Evolutionary conservation across 2,797 vertebrate species (phyloP).

Genomic region (Aulostomus chinensis): DNA sequence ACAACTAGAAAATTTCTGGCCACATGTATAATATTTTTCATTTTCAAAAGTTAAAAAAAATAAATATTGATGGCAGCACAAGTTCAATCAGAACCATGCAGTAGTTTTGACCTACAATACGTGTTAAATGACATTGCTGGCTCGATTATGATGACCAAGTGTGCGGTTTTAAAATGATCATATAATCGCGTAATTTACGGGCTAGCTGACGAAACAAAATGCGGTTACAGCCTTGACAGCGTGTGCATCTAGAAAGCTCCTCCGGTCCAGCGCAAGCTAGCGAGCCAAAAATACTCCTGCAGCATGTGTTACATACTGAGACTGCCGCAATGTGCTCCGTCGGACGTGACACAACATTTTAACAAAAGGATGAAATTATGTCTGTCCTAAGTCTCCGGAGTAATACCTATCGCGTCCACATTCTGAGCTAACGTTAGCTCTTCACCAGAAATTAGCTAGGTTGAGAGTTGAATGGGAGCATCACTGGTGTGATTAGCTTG

Average conservation of each 20-base stretch:
- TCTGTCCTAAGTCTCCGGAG: too few relatives aligned
- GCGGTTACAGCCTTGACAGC: slow-evolving; percentile 50
- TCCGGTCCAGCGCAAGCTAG: slow-evolving; percentile 28
- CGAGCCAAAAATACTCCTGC: slow-evolving; percentile 35
- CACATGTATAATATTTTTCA: too few relatives aligned
- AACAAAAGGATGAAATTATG: not conserved
- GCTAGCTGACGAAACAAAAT: slow-evolving; percentile 14
- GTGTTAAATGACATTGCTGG: not conserved
- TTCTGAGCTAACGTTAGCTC: too few relatives aligned
- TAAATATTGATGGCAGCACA: not conserved
- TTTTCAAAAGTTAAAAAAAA: not conserved
- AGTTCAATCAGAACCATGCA: not conserved
- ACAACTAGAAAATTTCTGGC: too few relatives aligned
- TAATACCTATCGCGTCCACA: too few relatives aligned
- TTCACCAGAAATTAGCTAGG: too few relatives aligned
- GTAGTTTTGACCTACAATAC: not conserved
- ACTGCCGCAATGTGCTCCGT: not conserved
- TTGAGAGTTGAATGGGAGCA: too few relatives aligned
- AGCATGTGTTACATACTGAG: slow-evolving; percentile 22
- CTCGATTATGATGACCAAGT: too few relatives aligned
- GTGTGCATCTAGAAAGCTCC: slow-evolving; percentile 64
- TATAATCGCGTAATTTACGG: too few relatives aligned
- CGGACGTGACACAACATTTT: not conserved
- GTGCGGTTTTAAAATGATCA: too few relatives aligned
- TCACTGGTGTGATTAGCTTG: too few relatives aligned